phyloP scores from a whole-genome alignment of 2,113 vertebrate species.

The Megaleporinus macrocephalus region DNA sequence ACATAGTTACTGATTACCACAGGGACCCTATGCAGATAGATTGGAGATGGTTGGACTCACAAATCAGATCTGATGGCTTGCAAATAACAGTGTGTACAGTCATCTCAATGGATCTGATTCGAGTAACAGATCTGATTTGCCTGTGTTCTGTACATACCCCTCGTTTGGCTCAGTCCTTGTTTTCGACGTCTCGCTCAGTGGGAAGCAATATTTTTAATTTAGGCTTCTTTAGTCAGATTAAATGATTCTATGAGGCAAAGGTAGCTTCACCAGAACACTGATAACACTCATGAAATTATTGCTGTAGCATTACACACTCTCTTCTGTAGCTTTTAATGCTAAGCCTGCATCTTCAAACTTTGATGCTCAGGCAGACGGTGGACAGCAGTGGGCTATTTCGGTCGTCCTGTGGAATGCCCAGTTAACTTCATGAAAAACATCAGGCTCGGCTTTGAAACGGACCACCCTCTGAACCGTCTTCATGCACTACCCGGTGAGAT shows the following conservation, averaged over 20 bases:
- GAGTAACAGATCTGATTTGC: too few relatives aligned
- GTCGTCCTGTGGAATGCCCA: background rate
- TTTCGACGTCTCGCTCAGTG: too few relatives aligned
- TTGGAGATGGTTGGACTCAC: too few relatives aligned
- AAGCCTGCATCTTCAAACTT: background rate
- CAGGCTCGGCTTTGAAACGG: background rate
- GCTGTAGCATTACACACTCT: background rate
- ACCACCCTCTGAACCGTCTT: background rate
- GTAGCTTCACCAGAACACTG: background rate
- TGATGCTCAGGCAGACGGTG: background rate
- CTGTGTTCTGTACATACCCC: too few relatives aligned
- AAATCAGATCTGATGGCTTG: too few relatives aligned
- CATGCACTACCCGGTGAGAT: background rate
- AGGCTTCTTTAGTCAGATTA: background rate
- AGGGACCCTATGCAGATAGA: too few relatives aligned
- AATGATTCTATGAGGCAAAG: background rate
- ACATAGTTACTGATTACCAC: too few relatives aligned
- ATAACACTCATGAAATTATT: too few relatives aligned
- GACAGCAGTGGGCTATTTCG: background rate
- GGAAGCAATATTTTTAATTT: too few relatives aligned
- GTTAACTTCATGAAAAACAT: background rate
- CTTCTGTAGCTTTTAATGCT: background rate
- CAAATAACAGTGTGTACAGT: too few relatives aligned
- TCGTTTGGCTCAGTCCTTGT: too few relatives aligned
- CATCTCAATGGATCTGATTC: too few relatives aligned